Conservation (phyloP, 2,113 vertebrate species). For the Aix galericulata region DNA sequence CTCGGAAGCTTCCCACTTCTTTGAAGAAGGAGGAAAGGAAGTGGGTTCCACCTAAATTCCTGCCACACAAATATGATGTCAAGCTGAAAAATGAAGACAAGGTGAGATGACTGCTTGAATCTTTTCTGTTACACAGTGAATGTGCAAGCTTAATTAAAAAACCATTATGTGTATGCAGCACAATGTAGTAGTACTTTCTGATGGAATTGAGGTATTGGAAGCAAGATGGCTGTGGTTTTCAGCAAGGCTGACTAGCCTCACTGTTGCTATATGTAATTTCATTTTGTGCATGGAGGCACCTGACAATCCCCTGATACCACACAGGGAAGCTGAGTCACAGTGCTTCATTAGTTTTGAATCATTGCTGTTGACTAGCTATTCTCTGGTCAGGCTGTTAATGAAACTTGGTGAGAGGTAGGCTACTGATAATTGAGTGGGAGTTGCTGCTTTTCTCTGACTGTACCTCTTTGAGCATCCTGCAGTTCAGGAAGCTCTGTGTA, state of each 20-base stretch:
- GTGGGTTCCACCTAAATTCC: constrained; percentile 96
- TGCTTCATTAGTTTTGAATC: not conserved
- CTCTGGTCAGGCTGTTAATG: not conserved
- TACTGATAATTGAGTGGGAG: not conserved
- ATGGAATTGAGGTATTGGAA: accelerated
- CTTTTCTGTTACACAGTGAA: not conserved
- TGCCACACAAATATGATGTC: constrained; percentile 96
- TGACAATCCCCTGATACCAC: not conserved
- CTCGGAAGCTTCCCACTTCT: constrained; percentile 91
- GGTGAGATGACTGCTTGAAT: constrained; percentile 70
- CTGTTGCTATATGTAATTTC: not conserved
- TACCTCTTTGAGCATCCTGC: not conserved
- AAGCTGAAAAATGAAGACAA: constrained; percentile 95
- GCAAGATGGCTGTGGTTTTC: not conserved
- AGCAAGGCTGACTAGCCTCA: not conserved
- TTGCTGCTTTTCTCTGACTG: not conserved
- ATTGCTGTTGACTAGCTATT: not conserved
- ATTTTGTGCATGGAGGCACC: not conserved
- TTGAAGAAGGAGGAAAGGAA: constrained; percentile 94
- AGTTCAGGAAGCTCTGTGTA: not conserved
- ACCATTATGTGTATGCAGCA: not conserved
- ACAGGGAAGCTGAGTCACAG: not conserved
- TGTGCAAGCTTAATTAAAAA: not conserved
- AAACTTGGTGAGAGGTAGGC: not conserved
- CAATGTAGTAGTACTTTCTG: not conserved